phyloP scores from a whole-genome alignment of 1,140 invertebrate species.

The Glomeris maerens region DNA sequence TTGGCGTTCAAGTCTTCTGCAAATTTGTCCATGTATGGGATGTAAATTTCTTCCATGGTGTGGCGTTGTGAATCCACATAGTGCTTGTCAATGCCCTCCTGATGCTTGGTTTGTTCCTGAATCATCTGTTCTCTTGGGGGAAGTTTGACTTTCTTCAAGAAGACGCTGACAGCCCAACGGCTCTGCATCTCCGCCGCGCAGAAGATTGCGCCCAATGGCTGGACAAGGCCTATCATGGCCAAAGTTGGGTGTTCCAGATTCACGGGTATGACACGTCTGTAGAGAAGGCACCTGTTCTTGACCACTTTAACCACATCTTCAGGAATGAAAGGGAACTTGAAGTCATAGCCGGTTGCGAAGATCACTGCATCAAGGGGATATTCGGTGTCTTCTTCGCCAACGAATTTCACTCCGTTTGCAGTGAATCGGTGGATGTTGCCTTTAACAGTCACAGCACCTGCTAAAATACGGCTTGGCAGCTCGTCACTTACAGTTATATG shows the following conservation, averaged over 20 bases:
- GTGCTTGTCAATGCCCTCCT: neutral
- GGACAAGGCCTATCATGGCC: slow-evolving; percentile 37
- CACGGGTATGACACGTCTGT: slow-evolving; percentile 30
- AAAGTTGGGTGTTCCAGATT: slow-evolving; percentile 22
- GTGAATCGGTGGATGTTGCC: slow-evolving; percentile 28
- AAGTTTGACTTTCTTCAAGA: slow-evolving; percentile 15
- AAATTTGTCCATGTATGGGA: slow-evolving; percentile 30
- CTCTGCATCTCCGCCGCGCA: slow-evolving; percentile 38
- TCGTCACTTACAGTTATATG: slow-evolving; percentile 43
- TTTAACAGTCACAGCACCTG: slow-evolving; percentile 32
- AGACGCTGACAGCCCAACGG: slow-evolving; percentile 25
- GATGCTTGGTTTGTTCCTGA: slow-evolving; percentile 19
- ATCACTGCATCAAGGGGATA: slow-evolving; percentile 27
- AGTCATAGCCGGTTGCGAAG: slow-evolving; percentile 32
- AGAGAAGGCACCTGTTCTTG: slow-evolving; percentile 34
- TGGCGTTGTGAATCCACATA: slow-evolving; percentile 7
- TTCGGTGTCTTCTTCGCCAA: slow-evolving; percentile 21
- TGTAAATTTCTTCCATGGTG: slow-evolving; percentile 20
- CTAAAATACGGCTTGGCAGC: slow-evolving; percentile 35
- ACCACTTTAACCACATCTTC: slow-evolving; percentile 14
- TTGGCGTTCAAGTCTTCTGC: slow-evolving; percentile 26
- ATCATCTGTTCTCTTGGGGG: slow-evolving; percentile 25
- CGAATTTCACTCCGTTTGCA: slow-evolving; percentile 26
- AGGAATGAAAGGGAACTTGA: slow-evolving; percentile 30
- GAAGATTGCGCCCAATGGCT: slow-evolving; percentile 36